These are phyloP conservation scores for Onchidella celtica DNA, from an alignment of 2,888 invertebrate genomes.

Conservation along the genomic window DNA sequence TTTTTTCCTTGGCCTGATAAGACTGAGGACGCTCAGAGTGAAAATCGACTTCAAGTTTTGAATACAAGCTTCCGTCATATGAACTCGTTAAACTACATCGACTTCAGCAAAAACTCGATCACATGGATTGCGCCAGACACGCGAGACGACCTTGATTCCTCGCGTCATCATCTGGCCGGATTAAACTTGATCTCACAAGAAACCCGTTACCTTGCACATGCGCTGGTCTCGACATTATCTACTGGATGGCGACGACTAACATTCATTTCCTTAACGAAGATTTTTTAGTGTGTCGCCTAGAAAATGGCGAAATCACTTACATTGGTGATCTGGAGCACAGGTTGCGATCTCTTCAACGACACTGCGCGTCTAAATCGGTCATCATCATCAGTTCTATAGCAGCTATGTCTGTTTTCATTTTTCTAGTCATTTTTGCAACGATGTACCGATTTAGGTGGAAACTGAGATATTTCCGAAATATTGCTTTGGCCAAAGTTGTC, in stretches of 20 bases:
- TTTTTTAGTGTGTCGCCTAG: neutral
- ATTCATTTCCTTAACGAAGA: neutral
- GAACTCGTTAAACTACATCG: neutral
- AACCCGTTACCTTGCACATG: conserved; percentile 37
- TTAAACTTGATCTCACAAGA: neutral
- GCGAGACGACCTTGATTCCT: conserved; percentile 16
- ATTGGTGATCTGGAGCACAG: conserved; percentile 9
- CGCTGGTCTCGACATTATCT: conserved; percentile 6
- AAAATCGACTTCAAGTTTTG: neutral
- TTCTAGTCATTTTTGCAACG: neutral
- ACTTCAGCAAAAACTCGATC: conserved; percentile 13
- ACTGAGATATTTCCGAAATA: conserved; percentile 14
- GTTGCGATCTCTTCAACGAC: neutral
- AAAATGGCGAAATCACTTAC: neutral
- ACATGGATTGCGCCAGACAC: conserved; percentile 1
- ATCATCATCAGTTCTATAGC: conserved; percentile 2
- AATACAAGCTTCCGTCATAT: conserved; percentile 13
- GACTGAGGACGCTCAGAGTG: neutral
- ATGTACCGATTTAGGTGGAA: conserved; percentile 26
- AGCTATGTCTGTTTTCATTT: neutral
- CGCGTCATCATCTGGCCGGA: neutral
- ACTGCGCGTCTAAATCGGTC: conserved; percentile 2
- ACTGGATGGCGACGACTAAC: conserved; percentile 16
- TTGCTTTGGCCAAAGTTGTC: neutral
- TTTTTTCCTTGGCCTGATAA: conserved; percentile 6